Evolutionary conservation across 2,888 invertebrate species (phyloP), one percentile per base, ranked within the genome.

Genomic region (Toxonevra muliebris): DNA sequence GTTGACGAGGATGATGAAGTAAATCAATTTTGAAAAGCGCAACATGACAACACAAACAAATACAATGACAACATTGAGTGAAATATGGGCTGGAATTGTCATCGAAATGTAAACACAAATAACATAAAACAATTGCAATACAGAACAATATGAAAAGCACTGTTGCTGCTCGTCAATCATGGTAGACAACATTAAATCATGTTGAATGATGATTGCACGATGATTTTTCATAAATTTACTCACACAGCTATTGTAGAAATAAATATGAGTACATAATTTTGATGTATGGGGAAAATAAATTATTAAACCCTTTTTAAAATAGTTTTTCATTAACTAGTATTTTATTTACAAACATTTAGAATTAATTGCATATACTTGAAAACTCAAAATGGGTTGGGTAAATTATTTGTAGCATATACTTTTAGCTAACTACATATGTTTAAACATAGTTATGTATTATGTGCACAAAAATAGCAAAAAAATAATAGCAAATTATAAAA

Each of bases 171-270:
- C 57, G 57, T 57, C 57, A 57, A 57, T 57, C 41, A 40, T 57
- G 12, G 20, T 20, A 57, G 57, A 57, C 57, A 57, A 41, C 15
- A 40, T 20, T 57, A 57, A 57, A 57, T 57, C 57, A 57, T 57
- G 19, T 57, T 57, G 57, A 57, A 15, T 57, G 57, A 57, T 57
- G 57, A 57, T 57, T 30, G 57, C 15, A 40, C 57, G 57, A 57
- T 57, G 57, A 57, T 57, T 57, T 57, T 20, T 30, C 57, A 57
- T 40, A 57, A 57, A 30, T 57, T 13, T 11, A 15, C 48, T n/a
- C 8, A 48, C 8, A 48, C 30, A 30, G 1, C 15, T 9, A 0
- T 9, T 8, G 11, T 1, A 48, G 2, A 30, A 2, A 30, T 15
- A 48, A 30, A 30, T 30, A 30, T 30, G 30, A 30, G 30, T 30